Percentiles rank a stretch among this genome's conserved stretches.
These are phyloP conservation scores for Drosophila paracracens DNA, from an alignment of 2,888 invertebrate species.

Conservation along the genomic window DNA sequence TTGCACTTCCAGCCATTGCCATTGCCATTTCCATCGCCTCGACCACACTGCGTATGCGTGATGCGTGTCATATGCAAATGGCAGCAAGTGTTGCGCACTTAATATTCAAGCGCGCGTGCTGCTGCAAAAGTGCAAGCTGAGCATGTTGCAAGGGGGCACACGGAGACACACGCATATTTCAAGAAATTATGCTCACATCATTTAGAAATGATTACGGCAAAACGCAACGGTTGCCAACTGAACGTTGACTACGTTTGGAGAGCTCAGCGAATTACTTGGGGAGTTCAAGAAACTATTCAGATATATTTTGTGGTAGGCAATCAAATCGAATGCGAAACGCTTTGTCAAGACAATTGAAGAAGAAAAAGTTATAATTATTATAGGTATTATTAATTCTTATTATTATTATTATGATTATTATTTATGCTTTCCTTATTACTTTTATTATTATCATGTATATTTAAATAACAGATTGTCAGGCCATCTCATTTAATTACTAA, in stretches of 20 bases:
- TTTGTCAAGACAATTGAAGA: not conserved
- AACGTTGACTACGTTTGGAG: not conserved
- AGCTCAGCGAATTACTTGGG: not conserved
- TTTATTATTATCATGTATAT: not conserved
- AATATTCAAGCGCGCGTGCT: slow-evolving; percentile 1
- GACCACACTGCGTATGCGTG: slow-evolving; percentile 66
- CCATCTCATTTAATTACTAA: not conserved
- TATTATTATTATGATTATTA: not conserved
- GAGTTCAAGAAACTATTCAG: not conserved
- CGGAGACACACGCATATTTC: not conserved
- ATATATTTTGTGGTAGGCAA: not conserved
- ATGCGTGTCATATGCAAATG: slow-evolving; percentile 64
- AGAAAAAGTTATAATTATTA: too few relatives aligned
- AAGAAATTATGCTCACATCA: slow-evolving; percentile 5
- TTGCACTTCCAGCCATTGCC: slow-evolving; percentile 34
- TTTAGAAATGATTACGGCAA: slow-evolving; percentile 1
- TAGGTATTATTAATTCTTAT: too few relatives aligned
- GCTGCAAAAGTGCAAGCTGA: slow-evolving; percentile 13
- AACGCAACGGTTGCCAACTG: not conserved
- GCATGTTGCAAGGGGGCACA: not conserved
- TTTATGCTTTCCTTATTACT: not conserved
- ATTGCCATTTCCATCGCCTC: slow-evolving; percentile 9
- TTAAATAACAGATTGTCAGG: not conserved
- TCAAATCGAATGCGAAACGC: not conserved
- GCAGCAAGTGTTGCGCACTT: slow-evolving; percentile 46